phyloP scores from a whole-genome alignment of 2,113 vertebrate species.

The Opisthocomus hoazin region DNA sequence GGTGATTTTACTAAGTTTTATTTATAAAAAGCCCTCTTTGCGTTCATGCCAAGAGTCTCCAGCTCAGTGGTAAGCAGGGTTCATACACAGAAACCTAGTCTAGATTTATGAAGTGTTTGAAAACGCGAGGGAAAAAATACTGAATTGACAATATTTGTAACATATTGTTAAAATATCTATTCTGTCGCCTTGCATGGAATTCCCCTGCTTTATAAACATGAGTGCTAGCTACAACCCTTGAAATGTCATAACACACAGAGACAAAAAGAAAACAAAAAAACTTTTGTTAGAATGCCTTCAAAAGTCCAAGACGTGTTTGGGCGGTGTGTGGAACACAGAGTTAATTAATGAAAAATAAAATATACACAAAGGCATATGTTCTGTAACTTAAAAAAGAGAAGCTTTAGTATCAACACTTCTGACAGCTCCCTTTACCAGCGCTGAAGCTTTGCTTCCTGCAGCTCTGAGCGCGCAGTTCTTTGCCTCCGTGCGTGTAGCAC shows the following conservation, averaged over 20 bases:
- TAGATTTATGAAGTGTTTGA: slow-evolving; percentile 76
- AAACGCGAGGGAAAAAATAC: slow-evolving; percentile 56
- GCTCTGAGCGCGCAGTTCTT: not conserved
- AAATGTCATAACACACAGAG: not conserved
- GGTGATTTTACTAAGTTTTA: slow-evolving; percentile 75
- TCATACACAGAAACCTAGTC: slow-evolving; percentile 52
- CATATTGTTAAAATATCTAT: slow-evolving; percentile 30
- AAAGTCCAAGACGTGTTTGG: not conserved
- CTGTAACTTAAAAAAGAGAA: not conserved
- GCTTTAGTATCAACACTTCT: slow-evolving; percentile 23
- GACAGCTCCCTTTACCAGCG: slow-evolving; percentile 4
- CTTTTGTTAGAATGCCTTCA: not conserved
- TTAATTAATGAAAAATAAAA: not conserved
- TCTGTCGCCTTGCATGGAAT: slow-evolving; percentile 65
- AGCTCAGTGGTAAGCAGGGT: slow-evolving; percentile 55
- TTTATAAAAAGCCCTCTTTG: slow-evolving; percentile 72
- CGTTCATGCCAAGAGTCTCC: slow-evolving; percentile 59
- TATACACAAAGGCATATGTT: not conserved
- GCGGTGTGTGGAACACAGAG: not conserved
- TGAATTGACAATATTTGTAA: slow-evolving; percentile 56
- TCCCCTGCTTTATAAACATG: slow-evolving; percentile 52
- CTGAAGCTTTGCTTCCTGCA: slow-evolving; percentile 27
- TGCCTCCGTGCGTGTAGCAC: not conserved
- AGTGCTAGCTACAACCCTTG: not conserved
- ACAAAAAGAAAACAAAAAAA: not conserved